Percentiles rank a stretch among this genome's conserved stretches.
These are phyloP conservation scores for Helicoverpa zea DNA, from an alignment of 1,140 invertebrate species.

Conservation along the genomic window DNA sequence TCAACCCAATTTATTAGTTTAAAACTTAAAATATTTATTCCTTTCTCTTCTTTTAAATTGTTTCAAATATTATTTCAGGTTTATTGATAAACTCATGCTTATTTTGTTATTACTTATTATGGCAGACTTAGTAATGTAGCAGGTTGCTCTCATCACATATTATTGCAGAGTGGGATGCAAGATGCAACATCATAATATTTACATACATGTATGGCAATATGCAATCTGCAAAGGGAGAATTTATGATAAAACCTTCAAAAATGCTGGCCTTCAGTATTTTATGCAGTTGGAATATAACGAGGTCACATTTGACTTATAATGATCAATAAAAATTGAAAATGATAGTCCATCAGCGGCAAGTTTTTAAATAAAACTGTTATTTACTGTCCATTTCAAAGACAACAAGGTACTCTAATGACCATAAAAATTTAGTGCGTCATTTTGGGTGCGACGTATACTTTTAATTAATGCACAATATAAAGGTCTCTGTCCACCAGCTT, in stretches of 20 bases:
- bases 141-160: not conserved
- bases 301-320: not conserved
- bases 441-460: not conserved
- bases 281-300: not conserved
- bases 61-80: too few relatives aligned
- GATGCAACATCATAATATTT: not conserved
- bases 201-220: not conserved
- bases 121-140: too few relatives aligned
- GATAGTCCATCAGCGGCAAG: not conserved
- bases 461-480: not conserved
- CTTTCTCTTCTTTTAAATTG: too few relatives aligned
- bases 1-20: too few relatives aligned
- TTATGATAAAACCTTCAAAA: not conserved
- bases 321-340: not conserved
- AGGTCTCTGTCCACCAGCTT: not conserved
- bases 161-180: not conserved
- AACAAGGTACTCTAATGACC: not conserved
- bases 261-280: not conserved
- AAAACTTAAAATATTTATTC: too few relatives aligned
- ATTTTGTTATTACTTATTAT: too few relatives aligned
- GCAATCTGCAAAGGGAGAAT: not conserved
- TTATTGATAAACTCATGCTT: too few relatives aligned
- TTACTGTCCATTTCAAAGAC: not conserved
- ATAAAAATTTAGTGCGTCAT: not conserved
- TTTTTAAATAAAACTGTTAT: not conserved